Base-by-base conservation (phyloP, 1,140 invertebrate genomes). In the Panulirus ornatus region DNA sequence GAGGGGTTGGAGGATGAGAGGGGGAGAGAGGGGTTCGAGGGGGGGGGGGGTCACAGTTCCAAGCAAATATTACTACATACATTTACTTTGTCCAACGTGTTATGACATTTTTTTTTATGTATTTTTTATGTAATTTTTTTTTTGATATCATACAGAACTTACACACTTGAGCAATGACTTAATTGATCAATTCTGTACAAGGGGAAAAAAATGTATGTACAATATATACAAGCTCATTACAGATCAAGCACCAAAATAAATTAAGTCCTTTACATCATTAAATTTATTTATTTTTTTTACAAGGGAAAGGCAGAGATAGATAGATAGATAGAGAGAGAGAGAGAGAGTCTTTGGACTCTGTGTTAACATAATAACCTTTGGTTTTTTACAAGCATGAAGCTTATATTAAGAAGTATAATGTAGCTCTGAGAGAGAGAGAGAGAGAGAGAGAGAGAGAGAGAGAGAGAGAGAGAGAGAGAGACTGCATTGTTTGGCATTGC, bases 261-360 rank as follows among this genome's bases (percentile, higher is more conserved):
- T 78, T 78, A 78, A 78, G 75, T 78, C 75, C 75, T 78, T 78
- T 78, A 78, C 75, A 78, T 78, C n/a, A n/a, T n/a, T n/a, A n/a
- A n/a, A n/a, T n/a, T n/a, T n/a, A n/a, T n/a, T n/a, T n/a, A n/a
- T n/a, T n/a, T n/a, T n/a, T 78, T 78, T 78, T 78, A 44, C 38
- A 44, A 40, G 70, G 70, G 11, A n/a, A n/a, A n/a, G n/a, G n/a
- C n/a, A n/a, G n/a, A n/a, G n/a, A n/a, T n/a, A n/a, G n/a, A n/a
- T n/a, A n/a, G n/a, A n/a, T n/a, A n/a, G n/a, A n/a, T n/a, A n/a
- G n/a, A n/a, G n/a, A n/a, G n/a, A n/a, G n/a, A n/a, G n/a, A n/a
- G n/a, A n/a, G n/a, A n/a, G 30, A 73, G 75, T 47, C 40, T n/a
- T n/a, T 78, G 40, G 75, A 78, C 75, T 78, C 44, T n/a, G n/a